phyloP scores from a whole-genome alignment of 2,888 invertebrate genomes.

The Thecocarcelia acutangulata region DNA sequence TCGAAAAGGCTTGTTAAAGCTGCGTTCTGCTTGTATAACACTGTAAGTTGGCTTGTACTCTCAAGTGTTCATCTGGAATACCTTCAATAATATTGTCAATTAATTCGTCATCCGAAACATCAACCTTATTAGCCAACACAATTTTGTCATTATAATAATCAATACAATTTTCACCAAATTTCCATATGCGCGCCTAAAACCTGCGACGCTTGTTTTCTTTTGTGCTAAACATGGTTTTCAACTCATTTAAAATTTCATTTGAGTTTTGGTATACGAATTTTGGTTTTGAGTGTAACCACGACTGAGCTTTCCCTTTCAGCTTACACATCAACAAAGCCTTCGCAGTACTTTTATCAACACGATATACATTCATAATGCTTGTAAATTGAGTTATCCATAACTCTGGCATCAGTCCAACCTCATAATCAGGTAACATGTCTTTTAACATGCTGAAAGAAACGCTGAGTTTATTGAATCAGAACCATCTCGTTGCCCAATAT shows the following conservation, averaged over 20 bases:
- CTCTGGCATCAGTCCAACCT: background rate
- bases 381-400: background rate
- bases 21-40: conserved; percentile 40
- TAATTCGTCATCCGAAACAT: conserved; percentile 52
- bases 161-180: conserved; percentile 29
- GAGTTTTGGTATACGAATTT: no score
- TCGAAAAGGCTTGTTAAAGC: conserved; percentile 49
- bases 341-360: background rate
- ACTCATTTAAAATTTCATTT: no score
- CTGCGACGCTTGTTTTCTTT: conserved; percentile 30
- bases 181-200: conserved; percentile 59
- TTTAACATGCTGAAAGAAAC: background rate
- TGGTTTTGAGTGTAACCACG: no score
- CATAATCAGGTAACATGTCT: background rate
- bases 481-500: no score
- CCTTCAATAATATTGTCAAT: conserved; percentile 58
- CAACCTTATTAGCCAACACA: conserved; percentile 45
- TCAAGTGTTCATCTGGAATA: conserved; percentile 52
- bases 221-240: no score
- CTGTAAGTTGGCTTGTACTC: conserved; percentile 58
- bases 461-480: no score
- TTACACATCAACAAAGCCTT: background rate
- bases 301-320: no score
- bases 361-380: background rate
- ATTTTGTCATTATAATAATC: conserved; percentile 61